A percentile compares a stretch with the other conserved stretches of the same genome.
Conservation (phyloP, 2,113 vertebrate species). For the Albula glossodonta region DNA sequence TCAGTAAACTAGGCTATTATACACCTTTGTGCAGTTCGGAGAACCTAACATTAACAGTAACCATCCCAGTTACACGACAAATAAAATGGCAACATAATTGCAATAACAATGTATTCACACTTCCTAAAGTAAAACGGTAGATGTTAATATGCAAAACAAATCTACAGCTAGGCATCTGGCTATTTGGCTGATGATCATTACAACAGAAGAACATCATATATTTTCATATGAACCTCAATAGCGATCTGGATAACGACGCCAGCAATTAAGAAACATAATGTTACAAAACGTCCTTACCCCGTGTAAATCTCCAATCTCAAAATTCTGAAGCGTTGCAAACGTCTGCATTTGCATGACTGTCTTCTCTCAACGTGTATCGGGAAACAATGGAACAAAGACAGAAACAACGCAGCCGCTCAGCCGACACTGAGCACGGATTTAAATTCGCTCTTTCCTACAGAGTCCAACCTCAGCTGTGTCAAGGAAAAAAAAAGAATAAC, state of each 20-base stretch:
- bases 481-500: constrained; percentile 68
- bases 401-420: constrained; percentile 50
- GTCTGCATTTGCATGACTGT: constrained; percentile 50
- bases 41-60: not conserved
- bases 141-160: no score
- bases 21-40: not conserved
- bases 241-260: constrained; percentile 10
- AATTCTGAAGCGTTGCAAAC: constrained; percentile 49
- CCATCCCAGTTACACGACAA: not conserved
- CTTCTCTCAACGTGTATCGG: constrained; percentile 44
- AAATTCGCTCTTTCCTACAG: constrained; percentile 59
- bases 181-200: not conserved
- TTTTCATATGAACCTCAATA: not conserved
- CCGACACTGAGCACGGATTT: constrained; percentile 46
- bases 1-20: not conserved
- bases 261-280: constrained; percentile 18
- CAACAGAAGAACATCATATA: not conserved
- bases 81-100: not conserved
- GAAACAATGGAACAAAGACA: constrained; percentile 65
- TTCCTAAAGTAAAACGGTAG: not conserved
- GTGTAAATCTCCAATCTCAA: constrained; percentile 59
- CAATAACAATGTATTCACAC: not conserved
- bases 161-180: not conserved
- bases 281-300: constrained; percentile 58
- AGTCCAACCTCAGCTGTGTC: constrained; percentile 75